Base-by-base conservation (phyloP, 2,797 vertebrate genomes). In the Lerista edwardsae region DNA sequence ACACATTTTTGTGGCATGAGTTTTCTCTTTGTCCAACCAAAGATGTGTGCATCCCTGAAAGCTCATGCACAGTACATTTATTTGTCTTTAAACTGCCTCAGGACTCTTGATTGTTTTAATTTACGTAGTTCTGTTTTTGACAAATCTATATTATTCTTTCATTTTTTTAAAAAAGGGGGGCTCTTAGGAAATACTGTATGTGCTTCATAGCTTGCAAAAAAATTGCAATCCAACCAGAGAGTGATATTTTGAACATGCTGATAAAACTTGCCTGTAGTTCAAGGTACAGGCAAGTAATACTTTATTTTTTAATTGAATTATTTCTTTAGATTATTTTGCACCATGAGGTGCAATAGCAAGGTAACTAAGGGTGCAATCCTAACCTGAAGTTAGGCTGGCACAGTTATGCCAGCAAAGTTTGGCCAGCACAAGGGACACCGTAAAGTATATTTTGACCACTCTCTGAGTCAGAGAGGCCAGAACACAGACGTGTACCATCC, bases 291-390 rank as follows among this genome's bases (percentile, higher is more conserved):
- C 25, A 27, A 62, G 15, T 15, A 83, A 73, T 75, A 62, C 0
- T 0, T 62, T 73, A 51, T 62, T 19, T 59, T 88, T 92, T 69
- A 80, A 85, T 79, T 69, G 65, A 75, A 72, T 44, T 85, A 75
- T 86, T 87, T 82, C 84, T 75, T 27, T 90, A 86, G 90, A 88
- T 89, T 91, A 75, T 84, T 83, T 65, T 84, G 89, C 82, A 82
- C 59, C 75, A 62, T 19, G 75, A 92, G 88, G 88, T 77, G 77
- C 87, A 92, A 79, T 91, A 87, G 85, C 76, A 92, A 80, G 77
- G 69, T 93, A 90, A 87, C 82, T 92, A 88, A 93, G 92, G 41
- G 57, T 31, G 21, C n/a, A n/a, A n/a, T n/a, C n/a, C n/a, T n/a
- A n/a, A n/a, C n/a, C n/a, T n/a, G n/a, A n/a, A n/a, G n/a, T n/a